Percentiles rank a stretch among this genome's conserved stretches.
Evolutionary conservation across 2,797 vertebrate species (phyloP).

Genomic region (Microcaecilia unicolor): DNA sequence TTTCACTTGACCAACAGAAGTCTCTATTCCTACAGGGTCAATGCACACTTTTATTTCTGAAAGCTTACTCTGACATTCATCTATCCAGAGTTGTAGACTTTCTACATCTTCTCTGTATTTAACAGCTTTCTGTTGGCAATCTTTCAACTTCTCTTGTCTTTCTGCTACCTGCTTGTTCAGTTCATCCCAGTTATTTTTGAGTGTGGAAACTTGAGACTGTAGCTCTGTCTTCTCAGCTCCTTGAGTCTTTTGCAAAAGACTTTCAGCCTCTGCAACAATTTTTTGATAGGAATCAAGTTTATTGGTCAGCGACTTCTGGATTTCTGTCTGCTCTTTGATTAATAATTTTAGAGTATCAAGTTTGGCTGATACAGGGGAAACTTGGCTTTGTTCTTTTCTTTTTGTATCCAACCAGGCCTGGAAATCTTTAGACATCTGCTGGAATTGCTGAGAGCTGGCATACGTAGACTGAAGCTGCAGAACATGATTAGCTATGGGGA

Average conservation of each 20-base stretch:
- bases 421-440: slow-evolving; percentile 87
- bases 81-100: slow-evolving; percentile 72
- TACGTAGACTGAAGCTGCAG: slow-evolving; percentile 84
- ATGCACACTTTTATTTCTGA: slow-evolving; percentile 56
- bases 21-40: slow-evolving; percentile 63
- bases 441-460: slow-evolving; percentile 87
- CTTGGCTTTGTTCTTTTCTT: slow-evolving; percentile 64
- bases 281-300: slow-evolving; percentile 67
- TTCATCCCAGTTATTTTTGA: slow-evolving; percentile 79
- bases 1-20: slow-evolving; percentile 66
- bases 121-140: slow-evolving; percentile 69
- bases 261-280: slow-evolving; percentile 76
- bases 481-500: slow-evolving; percentile 68
- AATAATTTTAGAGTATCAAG: slow-evolving; percentile 59
- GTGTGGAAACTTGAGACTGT: slow-evolving; percentile 70
- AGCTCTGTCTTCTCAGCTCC: slow-evolving; percentile 78
- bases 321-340: slow-evolving; percentile 67
- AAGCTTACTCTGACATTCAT: slow-evolving; percentile 66
- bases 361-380: slow-evolving; percentile 65
- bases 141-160: slow-evolving; percentile 64
- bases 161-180: slow-evolving; percentile 69
- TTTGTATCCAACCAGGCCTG: slow-evolving; percentile 77
- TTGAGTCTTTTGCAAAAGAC: slow-evolving; percentile 76
- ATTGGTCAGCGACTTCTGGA: slow-evolving; percentile 52
- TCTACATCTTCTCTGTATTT: slow-evolving; percentile 75